Base-by-base conservation (phyloP, 1,140 invertebrate genomes). In the Pseudomyrmex sp. region DNA sequence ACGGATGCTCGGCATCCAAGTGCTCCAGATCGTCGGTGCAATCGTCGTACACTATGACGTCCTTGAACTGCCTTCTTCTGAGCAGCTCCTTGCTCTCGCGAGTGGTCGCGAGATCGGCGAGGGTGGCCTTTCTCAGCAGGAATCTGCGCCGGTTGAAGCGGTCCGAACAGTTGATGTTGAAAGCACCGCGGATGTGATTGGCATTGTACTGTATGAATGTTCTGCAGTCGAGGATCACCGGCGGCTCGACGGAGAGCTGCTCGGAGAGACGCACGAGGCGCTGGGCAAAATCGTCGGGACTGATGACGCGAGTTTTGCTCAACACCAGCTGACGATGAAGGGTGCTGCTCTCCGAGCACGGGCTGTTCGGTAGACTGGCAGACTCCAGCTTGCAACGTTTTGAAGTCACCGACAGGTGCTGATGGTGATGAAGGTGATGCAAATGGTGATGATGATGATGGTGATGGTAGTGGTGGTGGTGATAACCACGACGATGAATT, bases 131-230 rank as follows among this genome's bases (percentile, higher is more conserved):
- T 2, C 97, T 96, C 85, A 95, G 95, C 90, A 97, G 96, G 74
- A 97, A 93, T 23, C 97, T 92, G 84, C 96, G 94, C 56, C 96
- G 94, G 89, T 96, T 97, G 91, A 97, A 96, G 52, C 97, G 93
- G 91, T 97, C 97, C 2, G 96, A 95, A 90, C 97, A 97, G 92
- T 97, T 97, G 23, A 97, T 95, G 93, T 97, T 97, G 76, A 97
- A 96, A 18, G 97, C 96, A 15, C 96, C 96, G 35, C 94, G 93
- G 54, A 97, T 96, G 91, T 98, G 97, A 85, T 95, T 95, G 46
- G 96, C 94, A 90, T 97, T 97, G 93, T 96, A 97, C 23, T 95
- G 95, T 26, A 97, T 95, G 88, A 97, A 97, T 0, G 97, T 95
- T 46, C 97, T 95, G 90, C 97, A 97, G 90, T 98, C 97, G 23